Percentiles rank a stretch among this genome's conserved stretches.
Conservation (phyloP, 2,888 invertebrate genomes). For the Drosophila imparisetae region DNA sequence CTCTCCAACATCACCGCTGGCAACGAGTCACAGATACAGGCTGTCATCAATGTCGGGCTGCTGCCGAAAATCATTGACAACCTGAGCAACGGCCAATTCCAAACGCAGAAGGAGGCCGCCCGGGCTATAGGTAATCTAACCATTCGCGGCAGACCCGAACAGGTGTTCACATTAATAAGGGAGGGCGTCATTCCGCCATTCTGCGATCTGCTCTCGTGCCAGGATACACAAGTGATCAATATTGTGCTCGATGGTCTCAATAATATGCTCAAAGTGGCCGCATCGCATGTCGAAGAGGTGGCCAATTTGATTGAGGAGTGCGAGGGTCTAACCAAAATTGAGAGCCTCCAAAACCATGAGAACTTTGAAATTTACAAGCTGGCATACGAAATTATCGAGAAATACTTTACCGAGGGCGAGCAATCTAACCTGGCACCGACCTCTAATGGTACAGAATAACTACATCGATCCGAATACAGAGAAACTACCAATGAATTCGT, state of each 20-base stretch:
- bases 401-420: constrained; percentile 94
- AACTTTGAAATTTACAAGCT: constrained; percentile 99
- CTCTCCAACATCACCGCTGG: too few relatives aligned
- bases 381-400: constrained; percentile 99
- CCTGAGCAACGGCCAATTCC: constrained; percentile 95
- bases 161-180: constrained; percentile 94
- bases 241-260: constrained; percentile 97
- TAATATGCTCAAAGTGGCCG: constrained; percentile 98
- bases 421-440: constrained; percentile 88
- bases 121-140: constrained; percentile 99
- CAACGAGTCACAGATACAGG: constrained; percentile 88
- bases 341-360: constrained; percentile 97
- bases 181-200: constrained; percentile 98
- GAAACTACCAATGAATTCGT: constrained; percentile 83
- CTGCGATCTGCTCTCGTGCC: constrained; percentile 96
- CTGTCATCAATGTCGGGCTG: constrained; percentile 95
- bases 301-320: constrained; percentile 98
- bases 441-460: constrained; percentile 91
- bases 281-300: constrained; percentile 90
- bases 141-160: constrained; percentile 97
- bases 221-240: constrained; percentile 95
- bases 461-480: constrained; percentile 93
- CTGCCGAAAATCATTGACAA: constrained; percentile 97
- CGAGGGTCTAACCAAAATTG: constrained; percentile 98
- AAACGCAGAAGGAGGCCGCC: constrained; percentile 99